Conservation (phyloP, 2,888 invertebrate species). For the Lymantria monacha region DNA sequence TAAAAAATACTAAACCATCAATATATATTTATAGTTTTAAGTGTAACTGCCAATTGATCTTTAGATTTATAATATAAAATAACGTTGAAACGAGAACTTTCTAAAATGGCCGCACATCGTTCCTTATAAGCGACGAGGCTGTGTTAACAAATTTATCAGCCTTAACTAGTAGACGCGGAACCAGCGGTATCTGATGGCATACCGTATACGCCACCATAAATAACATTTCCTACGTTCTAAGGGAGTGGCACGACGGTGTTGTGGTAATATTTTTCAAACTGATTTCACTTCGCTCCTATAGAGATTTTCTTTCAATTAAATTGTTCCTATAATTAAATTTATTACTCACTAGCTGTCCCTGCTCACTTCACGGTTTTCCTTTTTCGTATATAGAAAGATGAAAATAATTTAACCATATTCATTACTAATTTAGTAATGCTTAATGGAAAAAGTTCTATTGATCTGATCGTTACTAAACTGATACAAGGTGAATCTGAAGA, state of each 20-base stretch:
- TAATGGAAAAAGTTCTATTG: no score
- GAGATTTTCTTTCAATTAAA: background rate
- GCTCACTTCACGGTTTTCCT: no score
- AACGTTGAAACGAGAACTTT: slow-evolving; percentile 21
- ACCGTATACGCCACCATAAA: slow-evolving; percentile 20
- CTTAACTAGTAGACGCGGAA: slow-evolving; percentile 29
- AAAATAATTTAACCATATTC: no score
- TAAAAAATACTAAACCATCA: no score
- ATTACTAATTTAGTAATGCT: no score
- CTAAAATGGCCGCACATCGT: slow-evolving; percentile 27
- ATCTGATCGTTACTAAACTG: no score
- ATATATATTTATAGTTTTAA: no score
- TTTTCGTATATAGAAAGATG: no score
- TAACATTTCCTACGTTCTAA: slow-evolving; percentile 14
- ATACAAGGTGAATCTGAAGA: no score
- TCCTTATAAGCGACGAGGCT: slow-evolving; percentile 27
- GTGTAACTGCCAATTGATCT: no score
- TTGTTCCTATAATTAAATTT: no score
- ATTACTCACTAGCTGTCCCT: no score
- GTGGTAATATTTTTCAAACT: background rate
- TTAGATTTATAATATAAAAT: slow-evolving; percentile 5
- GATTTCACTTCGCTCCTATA: background rate
- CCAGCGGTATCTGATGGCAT: slow-evolving; percentile 27
- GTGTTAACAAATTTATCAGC: slow-evolving; percentile 31
- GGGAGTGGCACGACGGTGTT: background rate